Base-by-base conservation (phyloP, 1,140 invertebrate genomes). In the Drosophila obscura region DNA sequence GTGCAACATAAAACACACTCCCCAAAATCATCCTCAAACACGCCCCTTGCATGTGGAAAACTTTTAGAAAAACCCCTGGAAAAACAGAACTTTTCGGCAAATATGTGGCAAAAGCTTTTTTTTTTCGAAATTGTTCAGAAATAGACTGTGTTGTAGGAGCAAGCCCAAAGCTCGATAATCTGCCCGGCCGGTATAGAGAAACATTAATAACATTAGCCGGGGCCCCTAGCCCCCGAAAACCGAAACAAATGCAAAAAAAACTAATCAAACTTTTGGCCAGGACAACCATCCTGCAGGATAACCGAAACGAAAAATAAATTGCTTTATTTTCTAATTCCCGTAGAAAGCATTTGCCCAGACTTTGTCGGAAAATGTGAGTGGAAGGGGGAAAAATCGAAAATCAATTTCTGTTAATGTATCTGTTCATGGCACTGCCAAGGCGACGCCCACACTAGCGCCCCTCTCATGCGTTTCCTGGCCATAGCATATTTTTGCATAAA, bases 351-450 rank as follows among this genome's bases (percentile, higher is more conserved):
- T 73, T 66, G 45, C 65, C 19, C 64, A 66, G 51, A 85, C 55
- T 80, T 71, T 71, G 31, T 15, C 15, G 2, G 6, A 35, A n/a
- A 46, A 11, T 11, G 31, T 4, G 46, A 15, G 11, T 6, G 28
- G 28, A 2, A 0, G 28, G 22, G 46, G 65, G 56, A 79, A 78
- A 82, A 83, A 76, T 88, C 69, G 79, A 87, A 88, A 88, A 87
- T 87, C 82, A 87, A 87, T 87, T 87, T 87, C 77, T 62, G 78
- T 88, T 87, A 87, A 87, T 87, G 81, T 87, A 83, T 61, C 51
- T 35, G 50, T 5, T 35, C 16, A 5, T 41, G 8, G 26, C 51
- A 52, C 28, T 19, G 66, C 6, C 15, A 39, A 39, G 41, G 50
- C n/a, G 41, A 39, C 26, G 6, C 44, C 67, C 51, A 35, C 39